Base-by-base conservation (phyloP, 2,888 invertebrate species). In the Cremastinae sp. region DNA sequence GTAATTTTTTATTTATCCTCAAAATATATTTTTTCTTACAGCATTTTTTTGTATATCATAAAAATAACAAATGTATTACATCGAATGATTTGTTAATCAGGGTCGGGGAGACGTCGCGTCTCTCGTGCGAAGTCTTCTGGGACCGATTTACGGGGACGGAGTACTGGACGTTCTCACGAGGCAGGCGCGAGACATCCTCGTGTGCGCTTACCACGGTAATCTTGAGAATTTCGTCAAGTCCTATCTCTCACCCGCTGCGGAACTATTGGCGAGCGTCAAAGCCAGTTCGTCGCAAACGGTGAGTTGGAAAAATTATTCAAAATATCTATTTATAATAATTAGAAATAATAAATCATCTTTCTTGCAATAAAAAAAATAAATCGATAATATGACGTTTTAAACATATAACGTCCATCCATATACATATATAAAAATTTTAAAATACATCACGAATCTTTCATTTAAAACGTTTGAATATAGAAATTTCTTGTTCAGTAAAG, bases 161-260 rank as follows among this genome's bases (percentile, higher is more conserved):
- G 90, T 91, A 78, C 90, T 91, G 83, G 91, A 92, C 84, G 91
- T 93, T 84, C 90, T 94, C 86, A 91, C 93, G 82, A 91, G 93
- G 68, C 94, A 94, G 90, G 94, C 94, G 65, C 91, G 94, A 83
- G 93, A 94, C 89, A 90, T 94, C 75, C 91, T 94, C 82, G 92
- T 93, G 62, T 93, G 93, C 85, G 92, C 92, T 81, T 94, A 93
- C 89, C 92, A 92, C 80, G 94, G 94, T 55, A 92, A 93, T 88
- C 87, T 94, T 84, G 90, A 90, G 78, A 90, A 91, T 83, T 94
- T 94, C 88, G 93, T 93, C 85, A 90, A 90, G 78, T 91, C 92
- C 78, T 94, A 93, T 89, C 92, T 94, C 84, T 90, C 91, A 71
- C 93, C 93, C 78, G 93, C 93, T 55, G 90, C 92, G 14, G 89